Percentiles rank a stretch among this genome's conserved stretches.
Conservation (phyloP, 1,140 invertebrate genomes). For the Trichoplusia ni region DNA sequence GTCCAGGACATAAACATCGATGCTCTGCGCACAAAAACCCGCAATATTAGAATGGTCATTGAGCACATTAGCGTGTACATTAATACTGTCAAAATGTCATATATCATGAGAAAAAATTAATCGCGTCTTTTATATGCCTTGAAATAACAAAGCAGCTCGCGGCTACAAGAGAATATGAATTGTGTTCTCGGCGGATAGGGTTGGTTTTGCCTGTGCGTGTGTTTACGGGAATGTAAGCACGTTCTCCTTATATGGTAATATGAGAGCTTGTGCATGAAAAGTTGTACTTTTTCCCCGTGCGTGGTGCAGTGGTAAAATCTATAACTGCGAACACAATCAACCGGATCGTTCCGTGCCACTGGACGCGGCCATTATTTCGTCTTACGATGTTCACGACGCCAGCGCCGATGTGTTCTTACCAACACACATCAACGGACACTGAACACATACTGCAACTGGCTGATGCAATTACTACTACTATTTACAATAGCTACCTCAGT, state of each 20-base stretch:
- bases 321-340: slow-evolving; percentile 64
- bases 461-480: slow-evolving; percentile 2
- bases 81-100: slow-evolving; percentile 19
- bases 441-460: slow-evolving; percentile 7
- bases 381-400: slow-evolving; percentile 36
- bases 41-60: slow-evolving; percentile 9
- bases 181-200: not conserved
- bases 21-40: slow-evolving; percentile 8
- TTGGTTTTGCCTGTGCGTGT: not conserved
- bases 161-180: not conserved
- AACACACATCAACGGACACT: not conserved
- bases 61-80: slow-evolving; percentile 12
- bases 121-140: not conserved
- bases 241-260: slow-evolving; percentile 35
- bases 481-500: not conserved
- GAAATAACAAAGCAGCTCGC: not conserved
- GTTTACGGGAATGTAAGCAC: not conserved
- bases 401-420: not conserved
- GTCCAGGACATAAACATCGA: not conserved
- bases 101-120: slow-evolving; percentile 21
- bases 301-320: slow-evolving; percentile 61
- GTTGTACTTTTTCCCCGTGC: slow-evolving; percentile 29
- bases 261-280: slow-evolving; percentile 35
- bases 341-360: slow-evolving; percentile 64
- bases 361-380: slow-evolving; percentile 59